A percentile compares a stretch with the other conserved stretches of the same genome.
Conservation (phyloP, 2,888 invertebrate species). For the Branchellion lobata region DNA sequence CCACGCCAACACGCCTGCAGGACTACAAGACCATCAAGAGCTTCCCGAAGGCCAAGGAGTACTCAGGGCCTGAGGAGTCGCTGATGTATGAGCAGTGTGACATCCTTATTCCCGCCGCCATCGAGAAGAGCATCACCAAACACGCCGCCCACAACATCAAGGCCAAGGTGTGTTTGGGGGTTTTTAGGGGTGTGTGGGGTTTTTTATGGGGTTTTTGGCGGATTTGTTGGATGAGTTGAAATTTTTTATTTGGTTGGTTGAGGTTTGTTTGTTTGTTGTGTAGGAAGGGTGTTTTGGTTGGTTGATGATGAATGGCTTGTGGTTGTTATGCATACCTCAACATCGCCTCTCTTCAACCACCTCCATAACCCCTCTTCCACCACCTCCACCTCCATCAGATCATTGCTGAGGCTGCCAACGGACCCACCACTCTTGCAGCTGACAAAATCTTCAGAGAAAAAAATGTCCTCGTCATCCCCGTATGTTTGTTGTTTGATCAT, state of each 20-base stretch:
- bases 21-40: slow-evolving; percentile 84
- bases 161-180: slow-evolving; percentile 72
- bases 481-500: slow-evolving; percentile 37
- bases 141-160: slow-evolving; percentile 85
- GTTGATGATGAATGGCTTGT: no score
- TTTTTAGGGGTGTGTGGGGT: not conserved
- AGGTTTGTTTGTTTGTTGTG: not conserved
- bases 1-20: no score
- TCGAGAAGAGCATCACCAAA: slow-evolving; percentile 85
- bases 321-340: not conserved
- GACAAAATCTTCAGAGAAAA: slow-evolving; percentile 83
- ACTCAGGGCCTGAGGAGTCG: slow-evolving; percentile 68
- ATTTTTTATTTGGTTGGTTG: not conserved
- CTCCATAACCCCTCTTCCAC: not conserved
- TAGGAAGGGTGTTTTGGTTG: no score
- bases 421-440: slow-evolving; percentile 91
- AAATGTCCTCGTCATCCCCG: slow-evolving; percentile 84
- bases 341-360: not conserved
- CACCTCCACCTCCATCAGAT: slow-evolving; percentile 63
- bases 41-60: slow-evolving; percentile 85
- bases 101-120: slow-evolving; percentile 92
- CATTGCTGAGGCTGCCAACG: slow-evolving; percentile 94
- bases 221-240: no score
- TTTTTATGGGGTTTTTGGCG: no score
- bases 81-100: slow-evolving; percentile 89